Evolutionary conservation across 2,113 vertebrate species (phyloP).

Genomic region (Rhinoderma darwinii): DNA sequence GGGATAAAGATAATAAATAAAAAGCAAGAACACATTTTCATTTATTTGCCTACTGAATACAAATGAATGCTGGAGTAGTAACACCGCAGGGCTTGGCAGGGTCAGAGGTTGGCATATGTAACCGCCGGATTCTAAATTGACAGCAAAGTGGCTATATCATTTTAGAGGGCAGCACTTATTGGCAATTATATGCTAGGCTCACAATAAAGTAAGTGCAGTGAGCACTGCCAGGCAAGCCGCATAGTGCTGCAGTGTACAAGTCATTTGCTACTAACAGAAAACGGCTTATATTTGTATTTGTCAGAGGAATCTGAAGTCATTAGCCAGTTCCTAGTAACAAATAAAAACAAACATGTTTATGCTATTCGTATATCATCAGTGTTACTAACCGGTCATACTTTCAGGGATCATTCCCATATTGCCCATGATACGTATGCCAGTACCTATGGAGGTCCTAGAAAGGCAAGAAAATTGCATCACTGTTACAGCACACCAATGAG

Average conservation of each 20-base stretch:
- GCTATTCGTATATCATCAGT: not conserved
- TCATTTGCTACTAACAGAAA: constrained; percentile 30
- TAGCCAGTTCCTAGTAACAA: not conserved
- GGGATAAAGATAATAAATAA: not conserved
- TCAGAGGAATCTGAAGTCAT: not conserved
- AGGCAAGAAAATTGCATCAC: not conserved
- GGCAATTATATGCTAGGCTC: constrained; percentile 51
- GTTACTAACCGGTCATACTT: not conserved
- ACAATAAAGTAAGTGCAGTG: constrained; percentile 46
- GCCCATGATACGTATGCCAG: not conserved
- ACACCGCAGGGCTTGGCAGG: constrained; percentile 36
- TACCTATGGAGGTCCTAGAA: not conserved
- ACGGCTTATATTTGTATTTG: not conserved
- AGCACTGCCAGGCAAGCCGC: constrained; percentile 5
- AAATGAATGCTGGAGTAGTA: constrained; percentile 48
- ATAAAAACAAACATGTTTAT: constrained; percentile 14
- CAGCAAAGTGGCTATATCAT: constrained; percentile 52
- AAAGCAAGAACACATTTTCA: constrained; percentile 25
- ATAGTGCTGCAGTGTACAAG: constrained; percentile 30
- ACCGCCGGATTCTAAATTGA: constrained; percentile 48
- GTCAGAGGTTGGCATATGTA: constrained; percentile 55
- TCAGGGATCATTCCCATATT: not conserved
- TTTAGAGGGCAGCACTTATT: constrained; percentile 57
- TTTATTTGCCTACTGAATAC: constrained; percentile 43
- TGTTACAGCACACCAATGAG: not conserved